These are phyloP conservation scores for Hippopotamus amphibius DNA, from an alignment of 2,113 vertebrate genomes.

Conservation along the genomic window DNA sequence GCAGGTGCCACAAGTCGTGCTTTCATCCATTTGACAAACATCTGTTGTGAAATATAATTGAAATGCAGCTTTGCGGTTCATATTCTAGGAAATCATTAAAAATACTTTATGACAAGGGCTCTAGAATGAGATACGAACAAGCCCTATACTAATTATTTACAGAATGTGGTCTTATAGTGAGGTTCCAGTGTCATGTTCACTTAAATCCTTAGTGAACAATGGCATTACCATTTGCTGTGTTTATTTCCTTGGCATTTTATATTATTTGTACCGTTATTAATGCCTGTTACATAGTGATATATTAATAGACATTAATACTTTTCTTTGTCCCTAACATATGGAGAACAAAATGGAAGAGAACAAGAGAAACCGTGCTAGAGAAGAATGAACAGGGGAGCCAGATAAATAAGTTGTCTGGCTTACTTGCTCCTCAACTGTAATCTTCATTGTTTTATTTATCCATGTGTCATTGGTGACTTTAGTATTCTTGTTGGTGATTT, in stretches of 20 bases:
- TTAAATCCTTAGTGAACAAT: slow-evolving; percentile 11
- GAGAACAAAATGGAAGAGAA: neutral
- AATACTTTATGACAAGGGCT: neutral
- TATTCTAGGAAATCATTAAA: slow-evolving; percentile 37
- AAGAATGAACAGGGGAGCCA: neutral
- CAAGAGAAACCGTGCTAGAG: neutral
- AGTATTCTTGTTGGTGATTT: neutral
- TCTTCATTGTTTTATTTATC: neutral
- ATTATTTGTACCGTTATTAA: neutral
- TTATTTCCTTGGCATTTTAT: slow-evolving; percentile 13
- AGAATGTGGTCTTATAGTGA: neutral
- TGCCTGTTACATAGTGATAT: neutral
- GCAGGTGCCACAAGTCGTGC: slow-evolving; percentile 13
- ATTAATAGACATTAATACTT: neutral
- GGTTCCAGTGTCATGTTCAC: neutral
- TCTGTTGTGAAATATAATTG: slow-evolving; percentile 45
- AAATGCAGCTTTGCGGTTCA: slow-evolving; percentile 26
- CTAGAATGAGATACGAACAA: slow-evolving; percentile 40
- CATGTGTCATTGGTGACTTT: neutral
- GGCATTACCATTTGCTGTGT: neutral
- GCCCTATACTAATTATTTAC: neutral
- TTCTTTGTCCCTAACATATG: neutral
- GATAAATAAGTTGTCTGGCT: neutral
- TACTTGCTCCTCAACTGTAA: neutral
- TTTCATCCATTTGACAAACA: neutral